Evolutionary conservation across 2,888 invertebrate species (phyloP), one percentile per base, ranked within the genome.

Genomic region (Trilocha varians): DNA sequence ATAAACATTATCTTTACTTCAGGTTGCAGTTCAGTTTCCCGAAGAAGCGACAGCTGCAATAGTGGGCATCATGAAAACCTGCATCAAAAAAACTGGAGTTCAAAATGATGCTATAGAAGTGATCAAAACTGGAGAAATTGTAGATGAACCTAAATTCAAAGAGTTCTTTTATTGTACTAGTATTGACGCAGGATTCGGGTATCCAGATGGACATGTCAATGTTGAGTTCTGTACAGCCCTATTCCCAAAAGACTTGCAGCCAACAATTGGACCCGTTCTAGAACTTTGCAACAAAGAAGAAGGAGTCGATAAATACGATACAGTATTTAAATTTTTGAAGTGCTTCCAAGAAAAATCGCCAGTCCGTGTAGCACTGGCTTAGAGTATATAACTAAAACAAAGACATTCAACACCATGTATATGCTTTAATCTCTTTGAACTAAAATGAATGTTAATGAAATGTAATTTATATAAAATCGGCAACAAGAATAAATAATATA

Each of bases 341-440:
- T 43, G 45, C 35, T 36, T 40, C 5, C 32, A 34, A n/a, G 34
- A 45, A n/a, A 45, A 34, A 9, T 37, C 41, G 5, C 36, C 37
- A 16, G 34, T 37, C 3, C 11, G 15, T n/a, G n/a, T n/a, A n/a
- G n/a, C n/a, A n/a, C n/a, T n/a, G n/a, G n/a, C n/a, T n/a, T n/a
- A n/a, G n/a, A n/a, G n/a, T n/a, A n/a, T n/a, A n/a, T n/a, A n/a
- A n/a, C n/a, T n/a, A n/a, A n/a, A n/a, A n/a, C n/a, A n/a, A n/a
- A n/a, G n/a, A n/a, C n/a, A n/a, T n/a, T n/a, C n/a, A n/a, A n/a
- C n/a, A n/a, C n/a, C n/a, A n/a, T n/a, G n/a, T n/a, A n/a, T n/a
- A n/a, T n/a, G n/a, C n/a, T n/a, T n/a, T n/a, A n/a, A n/a, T n/a
- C n/a, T n/a, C n/a, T n/a, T n/a, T n/a, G n/a, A n/a, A n/a, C n/a